phyloP scores from a whole-genome alignment of 2,113 vertebrate species.

The Larimichthys polyactis region DNA sequence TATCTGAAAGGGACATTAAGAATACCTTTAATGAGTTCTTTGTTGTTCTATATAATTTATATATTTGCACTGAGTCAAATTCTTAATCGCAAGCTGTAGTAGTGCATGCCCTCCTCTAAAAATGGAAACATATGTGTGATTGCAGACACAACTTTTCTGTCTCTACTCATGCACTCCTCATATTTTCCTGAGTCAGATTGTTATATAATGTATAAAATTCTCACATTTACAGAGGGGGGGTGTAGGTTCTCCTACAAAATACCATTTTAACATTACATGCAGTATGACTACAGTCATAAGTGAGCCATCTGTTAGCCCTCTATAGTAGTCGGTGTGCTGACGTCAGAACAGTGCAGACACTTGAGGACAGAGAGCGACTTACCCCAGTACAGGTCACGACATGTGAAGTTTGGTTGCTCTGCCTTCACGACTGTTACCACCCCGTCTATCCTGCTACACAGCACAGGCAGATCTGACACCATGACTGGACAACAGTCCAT shows the following conservation, averaged over 20 bases:
- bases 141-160: constrained; percentile 5
- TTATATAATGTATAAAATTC: constrained; percentile 1
- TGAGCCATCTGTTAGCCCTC: constrained; percentile 4
- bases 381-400: constrained; percentile 59
- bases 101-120: constrained; percentile 4
- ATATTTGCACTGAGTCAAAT: constrained; percentile 2
- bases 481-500: constrained; percentile 78
- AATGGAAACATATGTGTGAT: constrained; percentile 16
- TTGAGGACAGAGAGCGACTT: constrained; percentile 41
- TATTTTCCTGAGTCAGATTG: constrained; percentile 33
- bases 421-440: constrained; percentile 71
- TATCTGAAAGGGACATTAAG: neutral
- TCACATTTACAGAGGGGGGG: neutral
- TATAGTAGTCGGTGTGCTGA: neutral
- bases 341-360: neutral
- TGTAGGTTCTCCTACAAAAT: constrained; percentile 3
- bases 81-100: neutral
- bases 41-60: neutral
- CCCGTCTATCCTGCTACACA: constrained; percentile 74
- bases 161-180: neutral
- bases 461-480: constrained; percentile 70
- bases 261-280: constrained; percentile 12
- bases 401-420: constrained; percentile 41
- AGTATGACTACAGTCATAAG: neutral
- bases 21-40: constrained; percentile 8